Evolutionary conservation across 2,113 vertebrate species (phyloP).

Genomic region (Haemorhous mexicanus): DNA sequence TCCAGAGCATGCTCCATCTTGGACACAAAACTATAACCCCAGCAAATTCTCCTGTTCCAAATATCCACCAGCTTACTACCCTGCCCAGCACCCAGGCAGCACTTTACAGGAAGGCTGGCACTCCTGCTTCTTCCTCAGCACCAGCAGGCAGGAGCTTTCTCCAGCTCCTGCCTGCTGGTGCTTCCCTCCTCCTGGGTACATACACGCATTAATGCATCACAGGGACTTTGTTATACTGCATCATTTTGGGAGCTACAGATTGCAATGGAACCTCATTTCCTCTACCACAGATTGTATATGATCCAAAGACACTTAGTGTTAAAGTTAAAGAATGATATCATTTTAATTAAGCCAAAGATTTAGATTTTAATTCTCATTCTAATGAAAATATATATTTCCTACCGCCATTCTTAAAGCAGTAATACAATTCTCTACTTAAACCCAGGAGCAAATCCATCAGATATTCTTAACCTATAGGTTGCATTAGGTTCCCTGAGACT

Average conservation of each 20-base stretch:
- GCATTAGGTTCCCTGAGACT: background rate
- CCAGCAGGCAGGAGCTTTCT: too few species aligned
- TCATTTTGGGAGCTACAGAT: background rate
- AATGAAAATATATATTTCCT: background rate
- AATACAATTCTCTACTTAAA: background rate
- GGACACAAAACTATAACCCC: rapidly evolving
- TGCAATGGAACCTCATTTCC: background rate
- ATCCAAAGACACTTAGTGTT: background rate
- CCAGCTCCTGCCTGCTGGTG: rapidly evolving
- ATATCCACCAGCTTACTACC: background rate
- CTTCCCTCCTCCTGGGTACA: background rate
- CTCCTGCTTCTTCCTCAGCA: background rate
- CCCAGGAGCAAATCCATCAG: background rate
- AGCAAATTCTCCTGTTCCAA: background rate
- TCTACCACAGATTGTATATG: background rate
- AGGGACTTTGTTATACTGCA: background rate
- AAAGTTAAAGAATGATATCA: background rate
- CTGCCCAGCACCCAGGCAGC: background rate
- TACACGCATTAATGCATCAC: rapidly evolving
- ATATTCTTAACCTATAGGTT: background rate
- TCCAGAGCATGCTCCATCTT: background rate
- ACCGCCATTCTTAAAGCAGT: background rate
- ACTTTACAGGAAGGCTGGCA: too few species aligned
- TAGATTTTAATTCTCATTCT: background rate
- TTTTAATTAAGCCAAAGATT: background rate